Evolutionary conservation across 2,888 invertebrate species (phyloP).

Genomic region (Tyria jacobaeae): DNA sequence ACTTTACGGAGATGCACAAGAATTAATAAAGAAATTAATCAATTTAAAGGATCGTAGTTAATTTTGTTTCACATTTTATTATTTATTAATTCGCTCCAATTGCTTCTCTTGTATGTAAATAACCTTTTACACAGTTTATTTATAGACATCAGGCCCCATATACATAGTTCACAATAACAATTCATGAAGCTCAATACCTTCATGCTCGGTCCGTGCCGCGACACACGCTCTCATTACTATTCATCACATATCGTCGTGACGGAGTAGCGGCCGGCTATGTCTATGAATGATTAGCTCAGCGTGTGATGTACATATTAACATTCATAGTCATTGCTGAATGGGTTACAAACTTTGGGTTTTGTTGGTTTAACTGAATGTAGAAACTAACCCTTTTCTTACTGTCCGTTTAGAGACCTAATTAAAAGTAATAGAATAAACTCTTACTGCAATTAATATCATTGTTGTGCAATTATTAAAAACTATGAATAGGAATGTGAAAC

Average conservation of each 20-base stretch:
- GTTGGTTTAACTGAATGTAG: background rate
- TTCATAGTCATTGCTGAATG: constrained; percentile 1
- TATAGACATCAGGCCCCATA: constrained; percentile 1
- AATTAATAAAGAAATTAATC: no score
- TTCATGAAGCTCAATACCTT: constrained; percentile 5
- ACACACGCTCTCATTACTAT: constrained; percentile 21
- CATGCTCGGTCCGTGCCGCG: constrained; percentile 6
- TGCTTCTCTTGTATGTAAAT: no score
- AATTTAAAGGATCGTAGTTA: no score
- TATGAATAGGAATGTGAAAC: no score
- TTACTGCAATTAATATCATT: no score
- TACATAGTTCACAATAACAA: constrained; percentile 2
- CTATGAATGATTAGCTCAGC: constrained; percentile 36
- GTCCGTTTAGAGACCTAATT: no score
- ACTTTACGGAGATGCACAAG: no score
- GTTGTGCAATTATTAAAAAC: no score
- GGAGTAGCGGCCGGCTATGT: constrained; percentile 11
- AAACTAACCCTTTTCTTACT: background rate
- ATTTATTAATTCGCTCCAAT: no score
- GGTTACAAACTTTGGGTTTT: background rate
- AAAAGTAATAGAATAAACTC: no score
- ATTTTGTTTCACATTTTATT: no score
- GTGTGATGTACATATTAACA: constrained; percentile 25
- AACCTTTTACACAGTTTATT: background rate
- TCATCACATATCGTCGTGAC: constrained; percentile 17